Percentiles rank a stretch among this genome's conserved stretches.
Evolutionary conservation across 2,113 vertebrate genomes (phyloP).

Genomic region (Cephalopholis sonnerati): DNA sequence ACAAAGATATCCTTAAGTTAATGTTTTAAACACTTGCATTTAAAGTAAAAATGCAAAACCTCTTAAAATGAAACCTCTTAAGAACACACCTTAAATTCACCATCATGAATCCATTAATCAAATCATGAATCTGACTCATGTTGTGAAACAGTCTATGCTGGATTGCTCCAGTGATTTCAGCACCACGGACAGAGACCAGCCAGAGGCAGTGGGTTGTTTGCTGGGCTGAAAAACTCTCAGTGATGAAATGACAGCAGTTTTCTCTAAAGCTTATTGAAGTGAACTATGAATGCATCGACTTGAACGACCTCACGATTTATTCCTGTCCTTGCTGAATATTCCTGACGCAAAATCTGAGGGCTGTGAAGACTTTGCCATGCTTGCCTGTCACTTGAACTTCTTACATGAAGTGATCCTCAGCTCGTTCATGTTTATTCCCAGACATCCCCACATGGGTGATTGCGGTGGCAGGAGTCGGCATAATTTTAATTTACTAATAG

Average conservation of each 20-base stretch:
- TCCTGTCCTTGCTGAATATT: background rate
- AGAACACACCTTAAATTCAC: no score
- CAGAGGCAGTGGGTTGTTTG: background rate
- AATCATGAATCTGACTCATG: background rate
- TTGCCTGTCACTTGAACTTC: background rate
- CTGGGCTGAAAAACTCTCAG: background rate
- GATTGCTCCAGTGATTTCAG: slow-evolving; percentile 42
- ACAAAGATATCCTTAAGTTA: background rate
- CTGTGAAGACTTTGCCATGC: background rate
- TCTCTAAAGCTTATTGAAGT: background rate
- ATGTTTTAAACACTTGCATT: no score
- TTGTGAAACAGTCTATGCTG: background rate
- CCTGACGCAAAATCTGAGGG: background rate
- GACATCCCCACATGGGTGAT: no score
- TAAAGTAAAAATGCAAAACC: no score
- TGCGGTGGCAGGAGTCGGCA: background rate
- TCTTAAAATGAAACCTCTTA: background rate
- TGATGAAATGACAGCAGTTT: background rate
- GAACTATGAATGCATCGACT: background rate
- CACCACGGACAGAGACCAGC: slow-evolving; percentile 69
- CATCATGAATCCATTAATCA: background rate
- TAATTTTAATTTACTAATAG: background rate
- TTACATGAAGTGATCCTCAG: background rate
- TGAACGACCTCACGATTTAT: background rate
- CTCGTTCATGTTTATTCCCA: no score